phyloP scores from a whole-genome alignment of 2,797 vertebrate species.

The Mormyrops attenuatus region DNA sequence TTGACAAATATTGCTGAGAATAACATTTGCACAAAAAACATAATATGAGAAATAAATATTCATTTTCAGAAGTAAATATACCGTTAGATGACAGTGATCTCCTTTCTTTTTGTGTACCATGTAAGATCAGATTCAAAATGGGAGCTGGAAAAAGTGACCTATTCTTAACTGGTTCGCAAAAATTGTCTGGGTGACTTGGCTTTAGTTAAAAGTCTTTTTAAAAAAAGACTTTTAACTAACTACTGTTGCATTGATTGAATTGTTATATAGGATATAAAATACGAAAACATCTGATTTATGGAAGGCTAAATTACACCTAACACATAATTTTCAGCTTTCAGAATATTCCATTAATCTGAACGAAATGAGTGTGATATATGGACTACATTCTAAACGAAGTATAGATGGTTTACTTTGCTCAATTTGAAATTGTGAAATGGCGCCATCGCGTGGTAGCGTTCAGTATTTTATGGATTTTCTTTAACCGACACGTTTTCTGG shows the following conservation, averaged over 20 bases:
- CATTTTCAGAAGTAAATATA: neutral
- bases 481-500: neutral
- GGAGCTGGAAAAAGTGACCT: neutral
- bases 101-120: neutral
- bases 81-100: neutral
- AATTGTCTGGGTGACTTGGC: neutral
- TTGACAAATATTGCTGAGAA: neutral
- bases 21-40: neutral
- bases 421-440: constrained; percentile 10
- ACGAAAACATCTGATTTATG: neutral
- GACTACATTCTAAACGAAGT: neutral
- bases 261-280: neutral
- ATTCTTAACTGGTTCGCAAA: neutral
- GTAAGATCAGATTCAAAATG: neutral
- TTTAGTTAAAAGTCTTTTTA: neutral
- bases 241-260: neutral
- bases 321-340: neutral
- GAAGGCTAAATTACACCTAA: neutral
- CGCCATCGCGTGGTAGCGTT: neutral
- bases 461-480: neutral
- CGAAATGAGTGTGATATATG: neutral
- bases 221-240: neutral
- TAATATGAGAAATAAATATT: neutral
- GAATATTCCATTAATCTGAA: neutral
- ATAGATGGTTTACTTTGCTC: neutral